A percentile compares a stretch with the other conserved stretches of the same genome.
phyloP scores from a whole-genome alignment of 2,797 vertebrate species.

The Uromys caudimaculatus region DNA sequence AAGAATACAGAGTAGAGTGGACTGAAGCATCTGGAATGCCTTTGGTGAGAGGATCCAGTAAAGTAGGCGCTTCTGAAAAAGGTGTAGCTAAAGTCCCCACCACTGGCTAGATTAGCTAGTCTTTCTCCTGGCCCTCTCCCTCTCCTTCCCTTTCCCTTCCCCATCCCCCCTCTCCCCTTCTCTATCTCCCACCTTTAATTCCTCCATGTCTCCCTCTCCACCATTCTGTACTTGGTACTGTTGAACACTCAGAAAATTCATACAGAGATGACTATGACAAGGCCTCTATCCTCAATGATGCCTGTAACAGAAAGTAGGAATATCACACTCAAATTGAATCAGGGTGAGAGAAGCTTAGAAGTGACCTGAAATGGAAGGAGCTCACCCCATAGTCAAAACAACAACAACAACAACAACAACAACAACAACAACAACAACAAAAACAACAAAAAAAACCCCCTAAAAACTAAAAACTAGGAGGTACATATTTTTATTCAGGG shows the following conservation, averaged over 20 bases:
- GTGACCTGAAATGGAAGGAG: background rate
- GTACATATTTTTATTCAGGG: background rate
- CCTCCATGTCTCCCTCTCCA: no score
- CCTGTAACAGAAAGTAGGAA: background rate
- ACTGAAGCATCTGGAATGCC: background rate
- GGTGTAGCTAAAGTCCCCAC: background rate
- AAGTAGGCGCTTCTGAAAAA: background rate
- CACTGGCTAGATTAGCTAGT: background rate
- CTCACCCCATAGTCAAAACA: background rate
- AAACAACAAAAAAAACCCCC: no score
- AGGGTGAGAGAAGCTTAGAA: background rate
- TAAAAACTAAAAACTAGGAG: background rate
- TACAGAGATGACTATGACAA: background rate
- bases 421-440: no score
- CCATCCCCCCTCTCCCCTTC: accelerated
- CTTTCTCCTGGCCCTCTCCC: background rate
- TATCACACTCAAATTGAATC: background rate
- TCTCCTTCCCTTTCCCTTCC: accelerated
- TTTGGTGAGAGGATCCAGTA: background rate
- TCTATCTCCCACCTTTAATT: background rate
- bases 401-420: no score
- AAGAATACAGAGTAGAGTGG: background rate
- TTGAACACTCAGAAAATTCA: background rate
- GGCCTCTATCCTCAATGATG: background rate
- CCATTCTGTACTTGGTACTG: background rate